Evolutionary conservation across 2,797 vertebrate species (phyloP).

Genomic region (Labeo calbasu): DNA sequence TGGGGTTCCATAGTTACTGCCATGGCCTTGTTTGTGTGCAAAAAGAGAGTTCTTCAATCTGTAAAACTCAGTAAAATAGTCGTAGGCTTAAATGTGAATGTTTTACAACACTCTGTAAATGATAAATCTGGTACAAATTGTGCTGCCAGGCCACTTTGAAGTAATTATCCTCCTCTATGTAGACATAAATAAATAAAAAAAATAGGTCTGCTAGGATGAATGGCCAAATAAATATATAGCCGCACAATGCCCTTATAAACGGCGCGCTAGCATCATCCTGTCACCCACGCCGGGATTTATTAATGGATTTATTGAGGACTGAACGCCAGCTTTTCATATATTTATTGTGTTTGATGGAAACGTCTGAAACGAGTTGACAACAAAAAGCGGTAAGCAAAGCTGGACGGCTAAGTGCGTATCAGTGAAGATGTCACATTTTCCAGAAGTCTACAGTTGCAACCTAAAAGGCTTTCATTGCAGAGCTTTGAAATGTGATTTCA

Average conservation of each 20-base stretch:
- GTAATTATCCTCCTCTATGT: slow-evolving; percentile 59
- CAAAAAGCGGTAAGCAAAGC: slow-evolving; percentile 24
- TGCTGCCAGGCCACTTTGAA: slow-evolving; percentile 59
- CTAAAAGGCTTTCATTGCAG: slow-evolving; percentile 30
- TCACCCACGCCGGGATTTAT: slow-evolving; percentile 56
- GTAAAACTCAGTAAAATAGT: slow-evolving; percentile 37
- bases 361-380: slow-evolving; percentile 49
- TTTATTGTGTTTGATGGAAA: slow-evolving; percentile 58
- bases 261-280: slow-evolving; percentile 48
- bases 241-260: slow-evolving; percentile 54
- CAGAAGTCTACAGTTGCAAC: slow-evolving; percentile 38
- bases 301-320: slow-evolving; percentile 54
- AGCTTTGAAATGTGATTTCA: slow-evolving; percentile 44
- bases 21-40: background rate
- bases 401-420: slow-evolving; percentile 45
- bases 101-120: slow-evolving; percentile 58
- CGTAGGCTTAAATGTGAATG: slow-evolving; percentile 10
- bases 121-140: slow-evolving; percentile 60
- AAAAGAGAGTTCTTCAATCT: background rate
- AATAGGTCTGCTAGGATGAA: slow-evolving; percentile 49
- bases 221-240: slow-evolving; percentile 55
- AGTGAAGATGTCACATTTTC: slow-evolving; percentile 59
- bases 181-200: slow-evolving; percentile 55
- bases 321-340: slow-evolving; percentile 52
- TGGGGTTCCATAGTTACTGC: background rate